phyloP scores from a whole-genome alignment of 2,113 vertebrate genomes.

The Actinemys pallida region DNA sequence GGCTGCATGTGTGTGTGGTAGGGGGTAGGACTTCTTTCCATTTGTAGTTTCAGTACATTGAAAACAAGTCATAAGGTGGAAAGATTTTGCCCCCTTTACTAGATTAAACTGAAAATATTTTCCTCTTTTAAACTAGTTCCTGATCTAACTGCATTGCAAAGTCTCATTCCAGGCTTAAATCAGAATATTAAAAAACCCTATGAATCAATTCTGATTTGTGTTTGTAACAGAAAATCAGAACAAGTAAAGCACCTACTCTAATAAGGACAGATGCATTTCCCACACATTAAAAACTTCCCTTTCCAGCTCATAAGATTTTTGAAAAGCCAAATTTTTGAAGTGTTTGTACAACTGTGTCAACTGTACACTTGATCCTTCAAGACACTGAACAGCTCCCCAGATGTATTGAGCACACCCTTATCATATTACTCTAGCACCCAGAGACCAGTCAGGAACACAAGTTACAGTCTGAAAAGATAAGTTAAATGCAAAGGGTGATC shows the following conservation, averaged over 20 bases:
- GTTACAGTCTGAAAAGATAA: background rate
- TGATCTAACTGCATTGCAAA: no score
- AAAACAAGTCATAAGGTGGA: no score
- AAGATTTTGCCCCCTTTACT: no score
- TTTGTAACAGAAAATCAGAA: background rate
- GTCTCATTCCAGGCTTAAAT: no score
- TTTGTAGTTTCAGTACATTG: background rate
- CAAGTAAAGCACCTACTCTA: background rate
- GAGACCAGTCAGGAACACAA: background rate
- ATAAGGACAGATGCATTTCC: background rate
- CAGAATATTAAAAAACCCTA: no score
- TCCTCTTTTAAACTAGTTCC: no score
- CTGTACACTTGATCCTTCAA: background rate
- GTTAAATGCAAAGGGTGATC: background rate
- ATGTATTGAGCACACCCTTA: background rate
- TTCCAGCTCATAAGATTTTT: background rate
- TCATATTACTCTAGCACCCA: background rate
- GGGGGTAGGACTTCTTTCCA: background rate
- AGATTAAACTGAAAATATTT: no score
- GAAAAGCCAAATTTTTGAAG: background rate
- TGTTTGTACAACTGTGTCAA: background rate
- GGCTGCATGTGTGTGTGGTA: background rate
- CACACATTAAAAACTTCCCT: fast-evolving
- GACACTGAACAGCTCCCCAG: background rate
- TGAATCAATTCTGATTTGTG: background rate